phyloP scores from a whole-genome alignment of 2,888 invertebrate species.

The Meganola albula region DNA sequence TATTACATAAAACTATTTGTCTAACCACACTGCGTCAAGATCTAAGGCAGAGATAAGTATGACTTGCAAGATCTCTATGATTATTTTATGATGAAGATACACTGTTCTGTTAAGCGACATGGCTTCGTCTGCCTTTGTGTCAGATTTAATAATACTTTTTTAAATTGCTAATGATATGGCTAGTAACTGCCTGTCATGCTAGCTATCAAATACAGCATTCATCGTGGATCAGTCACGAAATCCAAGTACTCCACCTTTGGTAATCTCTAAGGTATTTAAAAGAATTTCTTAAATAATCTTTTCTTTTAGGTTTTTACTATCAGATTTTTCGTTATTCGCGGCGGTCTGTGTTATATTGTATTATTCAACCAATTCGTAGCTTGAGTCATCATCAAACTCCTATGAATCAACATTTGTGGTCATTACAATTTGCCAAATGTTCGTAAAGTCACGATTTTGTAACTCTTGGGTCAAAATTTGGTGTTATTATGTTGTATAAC shows the following conservation, averaged over 20 bases:
- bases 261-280: no score
- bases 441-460: conserved; percentile 23
- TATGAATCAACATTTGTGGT: conserved; percentile 18
- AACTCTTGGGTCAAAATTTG: conserved; percentile 15
- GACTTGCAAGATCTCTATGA: conserved; percentile 29
- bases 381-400: conserved; percentile 13
- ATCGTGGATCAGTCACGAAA: no score
- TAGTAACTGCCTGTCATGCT: not conserved
- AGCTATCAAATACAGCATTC: not conserved
- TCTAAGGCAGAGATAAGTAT: conserved; percentile 25
- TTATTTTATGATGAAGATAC: conserved; percentile 28
- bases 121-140: conserved; percentile 9
- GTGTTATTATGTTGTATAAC: conserved; percentile 18
- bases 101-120: conserved; percentile 18
- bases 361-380: no score
- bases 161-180: conserved; percentile 7
- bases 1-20: conserved; percentile 26
- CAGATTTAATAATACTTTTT: conserved; percentile 13
- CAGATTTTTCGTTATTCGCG: no score
- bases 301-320: no score
- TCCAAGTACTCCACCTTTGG: no score
- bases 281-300: no score
- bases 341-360: no score
- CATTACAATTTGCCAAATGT: conserved; percentile 26
- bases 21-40: conserved; percentile 17